These are phyloP conservation scores for Thunnus thynnus DNA, from an alignment of 2,113 vertebrate species.

Conservation along the genomic window DNA sequence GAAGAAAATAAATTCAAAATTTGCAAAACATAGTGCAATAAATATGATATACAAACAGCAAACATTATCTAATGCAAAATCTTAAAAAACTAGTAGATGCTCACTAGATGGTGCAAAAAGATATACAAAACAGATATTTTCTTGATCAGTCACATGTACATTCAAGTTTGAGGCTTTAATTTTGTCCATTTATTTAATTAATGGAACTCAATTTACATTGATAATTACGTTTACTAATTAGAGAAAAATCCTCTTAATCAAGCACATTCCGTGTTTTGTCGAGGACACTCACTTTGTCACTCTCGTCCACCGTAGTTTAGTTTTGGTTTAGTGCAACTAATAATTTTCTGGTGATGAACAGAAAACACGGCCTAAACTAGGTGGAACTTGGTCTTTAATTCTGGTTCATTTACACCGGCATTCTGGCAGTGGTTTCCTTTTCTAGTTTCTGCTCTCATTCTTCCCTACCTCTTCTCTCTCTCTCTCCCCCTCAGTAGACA, in stretches of 20 bases:
- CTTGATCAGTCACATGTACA: too few relatives aligned
- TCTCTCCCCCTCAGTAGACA: constrained; percentile 46
- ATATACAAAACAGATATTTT: too few relatives aligned
- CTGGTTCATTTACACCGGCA: constrained; percentile 36
- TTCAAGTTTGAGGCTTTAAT: too few relatives aligned
- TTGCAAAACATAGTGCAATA: background rate
- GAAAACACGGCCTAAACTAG: constrained; percentile 13
- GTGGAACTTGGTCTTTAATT: constrained; percentile 11
- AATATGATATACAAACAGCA: background rate
- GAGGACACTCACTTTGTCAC: too few relatives aligned
- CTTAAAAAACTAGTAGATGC: background rate
- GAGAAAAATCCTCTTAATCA: constrained; percentile 2
- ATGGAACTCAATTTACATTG: background rate
- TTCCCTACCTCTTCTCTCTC: background rate
- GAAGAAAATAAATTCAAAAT: background rate
- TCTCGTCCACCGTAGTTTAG: too few relatives aligned
- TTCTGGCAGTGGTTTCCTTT: constrained; percentile 30
- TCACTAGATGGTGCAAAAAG: background rate
- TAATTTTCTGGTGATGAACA: background rate
- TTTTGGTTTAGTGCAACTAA: background rate
- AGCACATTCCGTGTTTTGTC: background rate
- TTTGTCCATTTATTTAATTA: background rate
- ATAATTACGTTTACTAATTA: constrained; percentile 4
- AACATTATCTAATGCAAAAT: background rate
- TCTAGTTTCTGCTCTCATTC: constrained; percentile 18